Evolutionary conservation across 1,140 invertebrate genomes (phyloP).

Genomic region (Melipona quadrifasciata): DNA sequence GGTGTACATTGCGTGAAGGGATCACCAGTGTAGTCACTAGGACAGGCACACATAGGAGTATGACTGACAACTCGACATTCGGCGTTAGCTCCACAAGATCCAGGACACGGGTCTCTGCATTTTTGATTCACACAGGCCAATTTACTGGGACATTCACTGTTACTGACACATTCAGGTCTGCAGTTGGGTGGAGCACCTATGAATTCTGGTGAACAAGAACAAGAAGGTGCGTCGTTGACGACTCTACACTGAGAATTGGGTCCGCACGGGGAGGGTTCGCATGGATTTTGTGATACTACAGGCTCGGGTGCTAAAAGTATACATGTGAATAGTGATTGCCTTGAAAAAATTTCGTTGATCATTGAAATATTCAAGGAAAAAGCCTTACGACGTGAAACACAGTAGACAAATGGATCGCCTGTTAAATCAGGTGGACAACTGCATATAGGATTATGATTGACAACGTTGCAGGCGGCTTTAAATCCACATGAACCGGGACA

Average conservation of each 20-base stretch:
- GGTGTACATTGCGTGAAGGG: slow-evolving; percentile 85
- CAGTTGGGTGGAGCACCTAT: slow-evolving; percentile 85
- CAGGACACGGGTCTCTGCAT: slow-evolving; percentile 87
- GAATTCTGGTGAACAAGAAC: slow-evolving; percentile 85
- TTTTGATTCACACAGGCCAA: slow-evolving; percentile 87
- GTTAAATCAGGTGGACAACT: no score
- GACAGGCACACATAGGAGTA: slow-evolving; percentile 88
- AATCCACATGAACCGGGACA: slow-evolving; percentile 84
- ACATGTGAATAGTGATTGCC: no score
- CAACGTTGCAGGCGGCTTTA: slow-evolving; percentile 76
- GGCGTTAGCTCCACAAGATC: slow-evolving; percentile 87
- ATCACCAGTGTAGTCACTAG: slow-evolving; percentile 86
- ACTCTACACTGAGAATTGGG: slow-evolving; percentile 86
- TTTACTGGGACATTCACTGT: slow-evolving; percentile 85
- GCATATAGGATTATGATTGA: slow-evolving; percentile 80
- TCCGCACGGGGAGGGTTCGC: slow-evolving; percentile 88
- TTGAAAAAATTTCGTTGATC: no score
- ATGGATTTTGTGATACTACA: slow-evolving; percentile 81
- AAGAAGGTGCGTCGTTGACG: slow-evolving; percentile 84
- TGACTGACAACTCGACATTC: slow-evolving; percentile 89
- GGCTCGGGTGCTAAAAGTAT: slow-evolving; percentile 53
- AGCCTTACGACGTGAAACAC: no score
- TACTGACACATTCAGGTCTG: slow-evolving; percentile 85
- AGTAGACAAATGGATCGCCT: no score
- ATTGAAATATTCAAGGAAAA: no score